Evolutionary conservation across 2,797 vertebrate genomes (phyloP), one percentile per base, ranked within the genome.

Genomic region (Danio aesculapii): DNA sequence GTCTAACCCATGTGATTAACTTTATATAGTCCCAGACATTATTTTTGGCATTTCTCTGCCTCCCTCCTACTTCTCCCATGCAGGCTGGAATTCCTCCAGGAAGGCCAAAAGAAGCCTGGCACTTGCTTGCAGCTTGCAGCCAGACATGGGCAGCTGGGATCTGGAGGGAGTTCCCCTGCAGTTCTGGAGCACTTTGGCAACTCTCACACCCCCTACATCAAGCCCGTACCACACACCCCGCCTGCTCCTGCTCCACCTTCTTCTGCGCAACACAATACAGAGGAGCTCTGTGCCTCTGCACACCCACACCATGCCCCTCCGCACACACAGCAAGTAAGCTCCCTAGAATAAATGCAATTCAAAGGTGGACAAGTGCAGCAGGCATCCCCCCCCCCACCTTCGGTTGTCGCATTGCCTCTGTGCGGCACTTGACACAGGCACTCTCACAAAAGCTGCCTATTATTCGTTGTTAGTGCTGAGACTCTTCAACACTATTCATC

Each of bases 121-220:
- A 92, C 87, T 92, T 61, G 84, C 91, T 90, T 92, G 87, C 83
- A 84, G 81, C 81, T 90, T 86, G 81, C 88, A 88, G 92, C 92
- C 92, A 92, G 93, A 86, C 89, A 86, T 41, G 88, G 91, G 92
- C 93, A 95, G 93, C 93, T 94, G 93, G 91, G 92, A 92, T 92
- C 90, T 93, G 86, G 90, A 59, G 89, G 90, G 87, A 90, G 91
- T 91, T 94, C 92, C 30, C 93, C 92, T 86, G 88, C 88, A 86
- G 91, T 86, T 93, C 86, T 86, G 89, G 90, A 92, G 91, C 86
- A 88, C 86, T 89, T 89, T 92, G 91, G 90, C 92, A 92, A 85
- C 83, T 79, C 83, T 86, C 79, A 78, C 83, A 81, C 84, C 86
- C 76, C 80, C 84, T 79, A 72, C 67, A 49, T 68, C 77, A 53